phyloP scores from a whole-genome alignment of 2,797 vertebrate species.

The Coracias cyanogaster region DNA sequence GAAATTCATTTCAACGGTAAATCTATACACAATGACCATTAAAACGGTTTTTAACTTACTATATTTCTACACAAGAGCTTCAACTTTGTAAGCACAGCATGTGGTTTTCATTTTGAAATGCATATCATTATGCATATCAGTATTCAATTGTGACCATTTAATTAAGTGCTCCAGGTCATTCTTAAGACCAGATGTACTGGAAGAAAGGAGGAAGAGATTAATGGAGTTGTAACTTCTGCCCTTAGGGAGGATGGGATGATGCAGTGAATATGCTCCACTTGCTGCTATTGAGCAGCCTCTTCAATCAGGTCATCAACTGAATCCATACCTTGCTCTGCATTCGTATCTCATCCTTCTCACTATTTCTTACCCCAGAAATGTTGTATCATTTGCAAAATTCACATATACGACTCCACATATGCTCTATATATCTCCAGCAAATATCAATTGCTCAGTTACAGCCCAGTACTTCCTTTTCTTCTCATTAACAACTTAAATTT shows the following conservation, averaged over 20 bases:
- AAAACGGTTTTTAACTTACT: not conserved
- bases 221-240: not conserved
- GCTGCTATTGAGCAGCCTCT: not conserved
- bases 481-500: not conserved
- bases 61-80: not conserved
- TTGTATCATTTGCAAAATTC: not conserved
- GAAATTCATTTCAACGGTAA: not conserved
- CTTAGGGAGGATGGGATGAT: not conserved
- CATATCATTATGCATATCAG: not conserved
- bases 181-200: not conserved
- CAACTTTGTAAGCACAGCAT: not conserved
- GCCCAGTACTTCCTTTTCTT: not conserved
- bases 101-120: not conserved
- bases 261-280: not conserved
- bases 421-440: not conserved
- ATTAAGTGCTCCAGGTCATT: conserved; percentile 18
- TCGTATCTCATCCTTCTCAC: not conserved
- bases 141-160: not conserved
- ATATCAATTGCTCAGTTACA: not conserved
- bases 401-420: no score
- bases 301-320: not conserved
- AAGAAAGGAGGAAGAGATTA: not conserved
- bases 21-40: not conserved
- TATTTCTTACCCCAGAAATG: not conserved
- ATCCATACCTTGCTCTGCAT: not conserved